phyloP scores from a whole-genome alignment of 2,888 invertebrate species.

The Pachliopta kotzebuea region DNA sequence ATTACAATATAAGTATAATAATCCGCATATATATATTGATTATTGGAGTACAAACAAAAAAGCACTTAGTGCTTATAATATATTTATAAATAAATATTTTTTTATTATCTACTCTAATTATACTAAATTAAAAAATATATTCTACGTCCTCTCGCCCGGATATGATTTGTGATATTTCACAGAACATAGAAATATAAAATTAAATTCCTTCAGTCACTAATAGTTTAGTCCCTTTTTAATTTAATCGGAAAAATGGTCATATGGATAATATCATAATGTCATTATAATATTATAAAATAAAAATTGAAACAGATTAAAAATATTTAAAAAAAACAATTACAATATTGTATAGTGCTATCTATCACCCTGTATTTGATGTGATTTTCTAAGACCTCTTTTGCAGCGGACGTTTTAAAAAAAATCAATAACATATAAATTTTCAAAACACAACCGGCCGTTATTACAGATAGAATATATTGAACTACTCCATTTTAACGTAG shows the following conservation, averaged over 20 bases:
- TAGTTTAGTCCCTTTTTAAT: neutral
- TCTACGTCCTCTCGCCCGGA: neutral
- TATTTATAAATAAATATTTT: neutral
- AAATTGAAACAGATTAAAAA: neutral
- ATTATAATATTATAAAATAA: neutral
- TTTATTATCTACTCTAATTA: neutral
- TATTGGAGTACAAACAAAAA: neutral
- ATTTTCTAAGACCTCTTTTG: constrained; percentile 6
- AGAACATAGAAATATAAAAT: neutral
- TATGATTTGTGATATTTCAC: constrained; percentile 2
- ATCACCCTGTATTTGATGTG: constrained; percentile 60
- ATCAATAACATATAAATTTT: constrained; percentile 6
- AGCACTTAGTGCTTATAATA: neutral
- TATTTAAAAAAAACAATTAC: neutral
- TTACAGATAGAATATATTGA: constrained; percentile 25
- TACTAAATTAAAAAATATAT: neutral
- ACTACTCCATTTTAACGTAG: constrained; percentile 30
- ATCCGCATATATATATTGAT: neutral
- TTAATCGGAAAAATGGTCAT: neutral
- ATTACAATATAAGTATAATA: neutral
- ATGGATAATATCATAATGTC: neutral
- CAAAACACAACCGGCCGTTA: constrained; percentile 28
- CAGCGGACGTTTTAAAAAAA: neutral
- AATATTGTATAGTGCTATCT: constrained; percentile 46
- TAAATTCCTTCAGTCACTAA: neutral